Evolutionary conservation across 2,113 vertebrate genomes (phyloP).

Genomic region (Xerus inauris): DNA sequence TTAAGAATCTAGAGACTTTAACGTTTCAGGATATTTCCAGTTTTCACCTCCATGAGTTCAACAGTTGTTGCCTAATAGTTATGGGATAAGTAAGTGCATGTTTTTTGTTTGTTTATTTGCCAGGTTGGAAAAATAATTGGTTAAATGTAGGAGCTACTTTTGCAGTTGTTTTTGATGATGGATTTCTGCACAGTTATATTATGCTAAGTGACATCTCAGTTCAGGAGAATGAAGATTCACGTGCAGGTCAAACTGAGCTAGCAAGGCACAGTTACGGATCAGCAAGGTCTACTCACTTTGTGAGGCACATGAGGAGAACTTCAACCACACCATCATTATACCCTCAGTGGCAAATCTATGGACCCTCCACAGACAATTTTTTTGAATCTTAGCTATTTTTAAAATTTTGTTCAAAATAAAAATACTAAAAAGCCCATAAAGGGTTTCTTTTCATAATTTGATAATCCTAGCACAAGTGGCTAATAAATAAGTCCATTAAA

Average conservation of each 20-base stretch:
- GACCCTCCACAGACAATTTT: neutral
- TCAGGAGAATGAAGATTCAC: neutral
- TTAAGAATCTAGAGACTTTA: neutral
- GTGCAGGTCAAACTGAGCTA: neutral
- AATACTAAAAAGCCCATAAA: neutral
- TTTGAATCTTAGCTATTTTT: neutral
- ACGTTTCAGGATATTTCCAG: neutral
- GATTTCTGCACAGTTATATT: neutral
- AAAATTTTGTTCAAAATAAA: conserved; percentile 4
- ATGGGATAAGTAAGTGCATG: neutral
- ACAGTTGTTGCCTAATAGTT: neutral
- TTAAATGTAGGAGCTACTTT: neutral
- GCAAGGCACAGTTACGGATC: too few relatives aligned
- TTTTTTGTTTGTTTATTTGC: neutral
- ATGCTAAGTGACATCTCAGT: neutral
- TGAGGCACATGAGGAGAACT: neutral
- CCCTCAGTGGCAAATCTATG: too few relatives aligned
- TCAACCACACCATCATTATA: neutral
- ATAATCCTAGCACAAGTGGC: neutral
- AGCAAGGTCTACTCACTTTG: neutral
- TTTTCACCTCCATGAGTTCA: neutral
- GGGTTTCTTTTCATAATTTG: neutral
- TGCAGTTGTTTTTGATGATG: neutral
- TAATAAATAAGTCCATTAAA: neutral
- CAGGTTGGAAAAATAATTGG: neutral